A percentile compares a stretch with the other conserved stretches of the same genome.
Conservation (phyloP, 2,113 vertebrate genomes). For the Numenius arquata region DNA sequence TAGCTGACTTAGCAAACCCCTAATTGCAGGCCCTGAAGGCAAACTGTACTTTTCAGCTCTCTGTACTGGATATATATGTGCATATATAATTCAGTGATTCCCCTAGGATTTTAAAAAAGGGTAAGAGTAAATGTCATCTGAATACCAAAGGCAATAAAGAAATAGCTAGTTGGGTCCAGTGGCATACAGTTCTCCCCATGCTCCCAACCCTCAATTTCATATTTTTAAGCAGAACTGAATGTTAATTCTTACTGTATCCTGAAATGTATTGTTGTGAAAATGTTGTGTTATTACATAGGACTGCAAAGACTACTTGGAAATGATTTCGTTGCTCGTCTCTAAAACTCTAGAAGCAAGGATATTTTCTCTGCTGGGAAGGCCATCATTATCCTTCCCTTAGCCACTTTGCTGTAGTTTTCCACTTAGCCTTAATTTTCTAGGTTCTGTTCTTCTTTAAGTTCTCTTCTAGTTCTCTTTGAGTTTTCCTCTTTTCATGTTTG, state of each 20-base stretch:
- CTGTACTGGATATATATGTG: slow-evolving; percentile 36
- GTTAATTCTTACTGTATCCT: background rate
- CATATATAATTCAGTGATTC: slow-evolving; percentile 53
- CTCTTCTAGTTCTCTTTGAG: background rate
- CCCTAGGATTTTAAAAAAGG: slow-evolving; percentile 38
- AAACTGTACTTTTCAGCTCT: slow-evolving; percentile 45
- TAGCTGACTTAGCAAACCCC: slow-evolving; percentile 58
- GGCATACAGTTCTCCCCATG: background rate
- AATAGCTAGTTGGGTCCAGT: slow-evolving; percentile 2
- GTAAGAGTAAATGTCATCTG: slow-evolving; percentile 51
- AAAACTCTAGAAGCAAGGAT: background rate
- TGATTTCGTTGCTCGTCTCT: background rate
- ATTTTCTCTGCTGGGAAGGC: background rate
- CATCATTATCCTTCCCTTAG: background rate
- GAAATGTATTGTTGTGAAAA: background rate
- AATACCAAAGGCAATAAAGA: slow-evolving; percentile 53
- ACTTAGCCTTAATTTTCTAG: background rate
- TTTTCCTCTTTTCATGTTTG: background rate
- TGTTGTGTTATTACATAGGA: background rate
- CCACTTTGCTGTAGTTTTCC: background rate
- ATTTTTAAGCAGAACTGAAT: background rate
- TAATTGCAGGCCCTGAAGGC: slow-evolving; percentile 60
- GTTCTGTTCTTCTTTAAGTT: background rate
- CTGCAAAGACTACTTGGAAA: background rate
- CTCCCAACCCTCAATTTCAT: background rate